phyloP scores from a whole-genome alignment of 2,888 invertebrate species.

The Drosophila niveifrons region DNA sequence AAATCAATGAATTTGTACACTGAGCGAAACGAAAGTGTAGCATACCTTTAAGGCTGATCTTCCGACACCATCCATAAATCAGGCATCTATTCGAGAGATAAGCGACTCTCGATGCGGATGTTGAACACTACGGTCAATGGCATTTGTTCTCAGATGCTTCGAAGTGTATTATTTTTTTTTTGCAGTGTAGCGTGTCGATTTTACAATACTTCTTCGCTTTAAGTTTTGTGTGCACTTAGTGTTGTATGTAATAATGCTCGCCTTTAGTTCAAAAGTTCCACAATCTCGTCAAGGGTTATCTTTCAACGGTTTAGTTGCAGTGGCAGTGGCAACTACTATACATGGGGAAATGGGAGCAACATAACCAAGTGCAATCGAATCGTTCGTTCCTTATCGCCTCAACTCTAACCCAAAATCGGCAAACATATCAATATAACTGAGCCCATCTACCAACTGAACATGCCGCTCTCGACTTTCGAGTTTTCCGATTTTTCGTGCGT shows the following conservation, averaged over 20 bases:
- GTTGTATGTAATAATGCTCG: constrained; percentile 35
- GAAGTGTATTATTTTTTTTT: constrained; percentile 22
- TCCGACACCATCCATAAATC: neutral
- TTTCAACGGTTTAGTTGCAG: constrained; percentile 48
- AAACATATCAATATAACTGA: constrained; percentile 36
- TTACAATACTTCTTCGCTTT: constrained; percentile 15
- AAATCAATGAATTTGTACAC: constrained; percentile 52
- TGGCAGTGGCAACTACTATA: neutral
- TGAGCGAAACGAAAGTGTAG: constrained; percentile 43
- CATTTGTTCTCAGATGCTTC: constrained; percentile 3
- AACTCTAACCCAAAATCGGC: constrained; percentile 42
- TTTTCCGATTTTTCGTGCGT: constrained; percentile 26
- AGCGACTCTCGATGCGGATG: neutral
- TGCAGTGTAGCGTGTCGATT: constrained; percentile 40
- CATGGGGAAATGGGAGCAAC: constrained; percentile 40
- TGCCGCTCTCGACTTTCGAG: constrained; percentile 33
- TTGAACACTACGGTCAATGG: constrained; percentile 25
- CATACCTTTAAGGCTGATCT: constrained; percentile 39
- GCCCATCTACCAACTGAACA: constrained; percentile 24
- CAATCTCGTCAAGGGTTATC: constrained; percentile 67
- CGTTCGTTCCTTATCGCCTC: constrained; percentile 39
- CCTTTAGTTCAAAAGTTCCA: constrained; percentile 50
- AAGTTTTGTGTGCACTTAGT: constrained; percentile 41
- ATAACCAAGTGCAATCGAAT: constrained; percentile 9
- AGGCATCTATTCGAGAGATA: neutral